Percentiles rank a stretch among this genome's conserved stretches.
phyloP scores from a whole-genome alignment of 2,113 vertebrate genomes.

The Dicrurus megarhynchus region DNA sequence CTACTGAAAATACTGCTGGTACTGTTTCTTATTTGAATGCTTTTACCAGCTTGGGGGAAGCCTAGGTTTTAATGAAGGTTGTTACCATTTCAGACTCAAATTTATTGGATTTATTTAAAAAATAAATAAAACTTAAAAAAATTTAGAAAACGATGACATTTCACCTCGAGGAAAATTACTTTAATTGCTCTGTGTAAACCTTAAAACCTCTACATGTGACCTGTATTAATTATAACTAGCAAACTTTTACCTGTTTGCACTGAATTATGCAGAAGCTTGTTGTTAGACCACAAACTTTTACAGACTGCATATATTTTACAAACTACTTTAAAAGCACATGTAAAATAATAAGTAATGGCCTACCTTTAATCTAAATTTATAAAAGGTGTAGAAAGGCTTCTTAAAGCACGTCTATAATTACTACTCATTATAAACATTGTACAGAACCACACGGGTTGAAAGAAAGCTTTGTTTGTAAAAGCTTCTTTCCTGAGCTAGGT shows the following conservation, averaged over 20 bases:
- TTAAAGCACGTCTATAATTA: neutral
- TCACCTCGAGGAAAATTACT: neutral
- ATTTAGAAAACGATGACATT: neutral
- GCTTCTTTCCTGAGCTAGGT: neutral
- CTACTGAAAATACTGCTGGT: neutral
- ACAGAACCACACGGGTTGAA: neutral
- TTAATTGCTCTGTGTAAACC: neutral
- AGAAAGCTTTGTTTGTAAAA: neutral
- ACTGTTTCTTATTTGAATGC: neutral
- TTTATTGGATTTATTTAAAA: neutral
- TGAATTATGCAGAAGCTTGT: neutral
- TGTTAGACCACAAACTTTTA: slow-evolving; percentile 19
- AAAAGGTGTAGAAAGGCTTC: slow-evolving; percentile 11
- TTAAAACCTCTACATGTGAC: neutral
- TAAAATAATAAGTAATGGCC: slow-evolving; percentile 4
- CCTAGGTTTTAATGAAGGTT: neutral
- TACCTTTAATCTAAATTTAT: slow-evolving; percentile 19
- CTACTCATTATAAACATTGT: neutral
- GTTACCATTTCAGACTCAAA: neutral
- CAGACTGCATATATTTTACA: slow-evolving; percentile 24
- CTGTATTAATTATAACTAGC: neutral
- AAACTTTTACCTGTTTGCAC: neutral
- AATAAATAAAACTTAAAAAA: neutral
- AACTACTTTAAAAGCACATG: slow-evolving; percentile 13
- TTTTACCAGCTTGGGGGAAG: neutral